Base-by-base conservation (phyloP, 2,888 invertebrate genomes). In the Sepioteuthis lessoniana region DNA sequence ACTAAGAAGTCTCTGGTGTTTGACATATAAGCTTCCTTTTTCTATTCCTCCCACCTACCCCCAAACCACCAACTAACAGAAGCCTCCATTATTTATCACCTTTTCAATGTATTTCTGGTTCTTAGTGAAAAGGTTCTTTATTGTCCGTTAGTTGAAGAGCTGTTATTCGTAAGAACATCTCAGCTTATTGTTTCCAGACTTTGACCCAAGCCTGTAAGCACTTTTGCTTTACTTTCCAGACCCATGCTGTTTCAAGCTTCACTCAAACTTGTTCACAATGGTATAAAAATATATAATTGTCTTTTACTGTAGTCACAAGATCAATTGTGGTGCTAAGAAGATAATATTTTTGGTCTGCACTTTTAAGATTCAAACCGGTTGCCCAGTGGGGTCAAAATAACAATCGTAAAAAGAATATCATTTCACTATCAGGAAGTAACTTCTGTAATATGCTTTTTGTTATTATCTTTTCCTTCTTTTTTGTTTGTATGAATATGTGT, bases 1-100 rank as follows among this genome's bases (percentile, higher is more conserved):
- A 76, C 76, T 76, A 76, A 76, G 76, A 76, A 76, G 76, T 76
- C 76, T 76, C 76, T 76, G 76, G 76, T 76, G 76, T 76, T 76
- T 76, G 76, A 76, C 76, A 76, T 76, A 76, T 35, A 16, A 76
- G 13, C 16, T 76, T 76, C n/a, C 76, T 76, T 76, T 76, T n/a
- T 76, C 35, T n/a, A 35, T 31, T 60, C 7, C 28, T 28, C 60
- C 7, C 60, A 0, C 76, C 16, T n/a, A 21, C 25, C 25, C 55
- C 21, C 21, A 55, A 55, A 25, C 55, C 21, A 5, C 55, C n/a
- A 2, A 13, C 76, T n/a, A 76, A 13, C n/a, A n/a, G 76, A n/a
- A 76, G 76, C 16, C 76, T n/a, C n/a, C 10, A 13, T 76, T 76
- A 76, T 76, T 76, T n/a, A 76, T 35, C 76, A 76, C n/a, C 13